Evolutionary conservation across 1,140 invertebrate species (phyloP), one percentile per base, ranked within the genome.

Genomic region (Drosophila malerkotliana): DNA sequence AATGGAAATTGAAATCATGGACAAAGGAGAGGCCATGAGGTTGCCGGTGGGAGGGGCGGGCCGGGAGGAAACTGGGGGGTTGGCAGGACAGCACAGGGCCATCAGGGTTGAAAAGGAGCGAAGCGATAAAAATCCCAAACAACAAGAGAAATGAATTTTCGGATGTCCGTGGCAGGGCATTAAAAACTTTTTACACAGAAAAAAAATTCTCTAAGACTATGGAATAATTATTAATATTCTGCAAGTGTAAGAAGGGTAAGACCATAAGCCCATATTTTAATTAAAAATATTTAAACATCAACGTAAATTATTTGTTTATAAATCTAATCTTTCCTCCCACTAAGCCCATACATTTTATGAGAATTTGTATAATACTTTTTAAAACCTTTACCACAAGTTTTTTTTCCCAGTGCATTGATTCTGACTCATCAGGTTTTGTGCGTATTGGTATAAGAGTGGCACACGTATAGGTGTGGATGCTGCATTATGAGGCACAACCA

Each of bases 1-100:
- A 88, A 83, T 88, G 79, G 68, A 88, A 88, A 89, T 88, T 89
- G 84, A 89, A 88, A 88, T 89, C 83, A 83, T 79, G 88, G 72
- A 88, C 83, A 88, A 83, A 88, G 57, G 26, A 75, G 45, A 41
- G 39, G 48, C 53, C 39, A n/a, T 15, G 14, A 18, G 52, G 47
- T 41, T 30, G 47, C 47, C 21, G 9, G 51, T n/a, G 10, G 12
- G n/a, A n/a, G 12, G 39, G 48, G 32, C 15, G 47, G 32, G 32
- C 4, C 4, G 45, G 26, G 58, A 37, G 34, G 34, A 37, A 37
- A 12, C 34, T 37, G 34, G 60, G 53, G 63, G 18, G 15, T 47
- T 71, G 56, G 54, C 57, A 51, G 41, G 15, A 18, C 3, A 37
- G 34, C 9, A 37, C 30, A 34, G 59, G 62, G 58, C 58, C 63